Conservation (phyloP, 1,140 invertebrate genomes). For the Scaptomyza montana region DNA sequence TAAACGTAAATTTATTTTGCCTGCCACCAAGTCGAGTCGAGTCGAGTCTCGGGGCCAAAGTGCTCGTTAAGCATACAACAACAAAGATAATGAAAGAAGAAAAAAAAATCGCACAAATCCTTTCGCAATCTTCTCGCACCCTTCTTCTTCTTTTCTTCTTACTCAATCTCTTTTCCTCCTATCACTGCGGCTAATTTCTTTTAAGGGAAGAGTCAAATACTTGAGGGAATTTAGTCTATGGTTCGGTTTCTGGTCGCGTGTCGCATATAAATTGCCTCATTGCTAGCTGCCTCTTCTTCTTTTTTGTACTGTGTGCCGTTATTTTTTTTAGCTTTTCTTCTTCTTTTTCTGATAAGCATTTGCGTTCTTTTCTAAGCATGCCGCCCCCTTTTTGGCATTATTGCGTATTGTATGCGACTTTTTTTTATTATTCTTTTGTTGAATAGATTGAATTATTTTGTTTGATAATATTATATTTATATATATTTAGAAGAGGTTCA, state of each 20-base stretch:
- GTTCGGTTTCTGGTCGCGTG: slow-evolving; percentile 46
- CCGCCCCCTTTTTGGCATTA: slow-evolving; percentile 11
- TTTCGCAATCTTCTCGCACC: slow-evolving; percentile 38
- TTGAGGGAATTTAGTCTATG: slow-evolving; percentile 25
- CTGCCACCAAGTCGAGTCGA: slow-evolving; percentile 31
- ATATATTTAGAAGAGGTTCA: not conserved
- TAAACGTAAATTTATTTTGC: slow-evolving; percentile 69
- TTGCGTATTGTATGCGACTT: slow-evolving; percentile 25
- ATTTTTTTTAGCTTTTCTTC: slow-evolving; percentile 41
- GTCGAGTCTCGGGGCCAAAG: not conserved
- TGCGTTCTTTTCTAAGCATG: slow-evolving; percentile 17
- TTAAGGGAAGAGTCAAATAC: slow-evolving; percentile 7
- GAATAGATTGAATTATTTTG: slow-evolving; percentile 9
- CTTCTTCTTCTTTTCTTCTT: not conserved
- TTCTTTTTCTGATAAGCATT: slow-evolving; percentile 46
- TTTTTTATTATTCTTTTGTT: not conserved
- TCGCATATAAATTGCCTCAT: slow-evolving; percentile 80
- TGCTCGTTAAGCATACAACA: slow-evolving; percentile 32
- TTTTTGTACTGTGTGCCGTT: slow-evolving; percentile 6
- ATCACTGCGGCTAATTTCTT: slow-evolving; percentile 51
- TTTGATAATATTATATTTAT: not conserved
- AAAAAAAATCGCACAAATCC: slow-evolving; percentile 52
- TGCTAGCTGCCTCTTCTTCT: slow-evolving; percentile 34
- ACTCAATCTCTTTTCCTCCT: slow-evolving; percentile 7
- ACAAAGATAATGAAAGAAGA: not conserved